Conservation (phyloP, 2,888 invertebrate genomes). For the Schizaphis graminum region DNA sequence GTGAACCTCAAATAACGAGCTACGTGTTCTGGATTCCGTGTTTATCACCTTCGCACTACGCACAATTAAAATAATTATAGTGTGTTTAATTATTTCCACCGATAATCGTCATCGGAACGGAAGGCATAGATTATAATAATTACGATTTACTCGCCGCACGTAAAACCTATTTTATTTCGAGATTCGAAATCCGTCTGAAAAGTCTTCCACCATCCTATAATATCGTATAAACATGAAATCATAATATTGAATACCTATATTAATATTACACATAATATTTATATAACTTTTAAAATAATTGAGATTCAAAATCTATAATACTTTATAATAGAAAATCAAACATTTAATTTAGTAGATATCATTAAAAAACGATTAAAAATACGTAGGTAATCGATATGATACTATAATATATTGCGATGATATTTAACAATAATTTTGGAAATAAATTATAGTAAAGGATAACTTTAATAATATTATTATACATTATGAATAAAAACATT, state of each 20-base stretch:
- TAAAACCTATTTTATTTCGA: background rate
- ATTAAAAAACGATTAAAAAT: background rate
- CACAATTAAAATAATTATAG: background rate
- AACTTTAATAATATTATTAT: background rate
- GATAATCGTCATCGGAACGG: background rate
- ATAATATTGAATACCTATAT: background rate
- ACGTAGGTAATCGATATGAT: background rate
- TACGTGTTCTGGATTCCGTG: background rate
- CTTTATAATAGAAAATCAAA: background rate
- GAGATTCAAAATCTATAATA: background rate
- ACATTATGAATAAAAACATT: background rate
- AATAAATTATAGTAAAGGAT: background rate
- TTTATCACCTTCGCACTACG: background rate
- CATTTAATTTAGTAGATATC: background rate
- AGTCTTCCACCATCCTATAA: background rate
- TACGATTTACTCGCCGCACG: background rate
- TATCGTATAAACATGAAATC: background rate
- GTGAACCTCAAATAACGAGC: background rate
- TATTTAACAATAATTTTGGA: background rate
- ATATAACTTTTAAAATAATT: background rate
- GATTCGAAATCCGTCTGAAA: background rate
- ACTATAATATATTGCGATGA: background rate
- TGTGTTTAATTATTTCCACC: background rate
- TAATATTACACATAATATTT: background rate
- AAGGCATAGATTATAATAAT: background rate